phyloP scores from a whole-genome alignment of 2,113 vertebrate genomes.

The Peromyscus californicus region DNA sequence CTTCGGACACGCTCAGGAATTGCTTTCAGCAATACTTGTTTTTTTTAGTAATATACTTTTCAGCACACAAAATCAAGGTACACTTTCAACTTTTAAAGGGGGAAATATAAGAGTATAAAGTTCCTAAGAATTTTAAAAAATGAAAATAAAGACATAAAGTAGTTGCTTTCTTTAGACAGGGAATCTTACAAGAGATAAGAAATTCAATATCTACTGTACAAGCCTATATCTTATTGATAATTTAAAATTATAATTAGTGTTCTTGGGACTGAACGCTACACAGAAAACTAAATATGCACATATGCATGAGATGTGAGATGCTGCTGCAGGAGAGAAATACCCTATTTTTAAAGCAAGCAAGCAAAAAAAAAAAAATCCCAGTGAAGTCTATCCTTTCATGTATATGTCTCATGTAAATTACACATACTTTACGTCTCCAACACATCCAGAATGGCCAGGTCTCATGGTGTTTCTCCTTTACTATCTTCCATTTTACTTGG shows the following conservation, averaged over 20 bases:
- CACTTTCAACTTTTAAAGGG: slow-evolving; percentile 64
- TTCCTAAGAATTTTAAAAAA: slow-evolving; percentile 66
- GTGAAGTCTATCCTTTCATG: slow-evolving; percentile 83
- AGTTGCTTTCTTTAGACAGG: slow-evolving; percentile 73
- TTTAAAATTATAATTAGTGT: slow-evolving; percentile 86
- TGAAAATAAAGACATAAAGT: slow-evolving; percentile 75
- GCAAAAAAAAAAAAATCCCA: slow-evolving; percentile 73
- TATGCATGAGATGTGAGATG: slow-evolving; percentile 84
- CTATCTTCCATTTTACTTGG: slow-evolving; percentile 57
- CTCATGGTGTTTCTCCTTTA: slow-evolving; percentile 59
- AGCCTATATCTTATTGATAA: slow-evolving; percentile 83
- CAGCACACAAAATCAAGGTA: slow-evolving; percentile 46
- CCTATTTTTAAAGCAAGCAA: slow-evolving; percentile 83
- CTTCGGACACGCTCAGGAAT: neutral
- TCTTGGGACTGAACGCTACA: slow-evolving; percentile 80
- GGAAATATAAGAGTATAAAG: slow-evolving; percentile 61
- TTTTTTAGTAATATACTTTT: neutral
- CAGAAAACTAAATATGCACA: slow-evolving; percentile 83
- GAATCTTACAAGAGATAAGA: slow-evolving; percentile 73
- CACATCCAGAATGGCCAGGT: slow-evolving; percentile 78
- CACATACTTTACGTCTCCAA: slow-evolving; percentile 78
- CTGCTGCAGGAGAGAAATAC: slow-evolving; percentile 81
- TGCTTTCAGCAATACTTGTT: slow-evolving; percentile 12
- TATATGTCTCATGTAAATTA: slow-evolving; percentile 84
- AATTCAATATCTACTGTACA: slow-evolving; percentile 80